Base-by-base conservation (phyloP, 1,140 invertebrate species). In the Leguminivora glycinivorella region DNA sequence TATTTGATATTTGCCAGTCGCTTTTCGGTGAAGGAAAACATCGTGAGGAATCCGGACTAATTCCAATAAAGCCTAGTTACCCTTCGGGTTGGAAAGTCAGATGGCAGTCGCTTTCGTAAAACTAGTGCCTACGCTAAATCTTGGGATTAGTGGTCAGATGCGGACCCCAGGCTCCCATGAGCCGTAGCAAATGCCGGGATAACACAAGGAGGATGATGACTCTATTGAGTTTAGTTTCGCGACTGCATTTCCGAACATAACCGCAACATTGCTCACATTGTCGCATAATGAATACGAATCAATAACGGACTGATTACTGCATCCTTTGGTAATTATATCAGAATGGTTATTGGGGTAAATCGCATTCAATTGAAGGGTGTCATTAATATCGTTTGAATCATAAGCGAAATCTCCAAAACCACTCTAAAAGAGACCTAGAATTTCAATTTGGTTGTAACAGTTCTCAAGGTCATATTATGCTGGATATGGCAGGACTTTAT, bases 311-410 rank as follows among this genome's bases (percentile, higher is more conserved):
- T 63, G 58, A 63, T 63, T 63, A 63, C 58, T 17, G 58, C 58
- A 52, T 52, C 47, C 25, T 63, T 63, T 63, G 14, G 58, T 29
- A 63, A 63, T 63, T 63, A 63, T 63, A 63, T 63, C 58, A 31
- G 26, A 63, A 63, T 63, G 25, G 26, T 63, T 63, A 63, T 34
- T 29, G 58, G 58, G 26, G n/a, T 29, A 29, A 31, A 63, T 63
- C 29, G 25, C 58, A 29, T 63, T 31, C 58, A 63, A 22, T 63
- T 63, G 29, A 26, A n/a, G 40, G 40, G n/a, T 43, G 40, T 6
- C 40, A 43, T 43, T 43, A 43, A 43, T 14, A 43, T 43, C 14
- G 40, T n/a, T 43, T 5, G n/a, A 43, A 17, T 6, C 40, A 17
- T 4, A 6, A 0, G 40, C n/a, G n/a, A 17, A 43, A 43, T 43